A percentile compares a stretch with the other conserved stretches of the same genome.
These are phyloP conservation scores for Ormyrus labotus DNA, from an alignment of 2,888 invertebrate species.

Conservation along the genomic window DNA sequence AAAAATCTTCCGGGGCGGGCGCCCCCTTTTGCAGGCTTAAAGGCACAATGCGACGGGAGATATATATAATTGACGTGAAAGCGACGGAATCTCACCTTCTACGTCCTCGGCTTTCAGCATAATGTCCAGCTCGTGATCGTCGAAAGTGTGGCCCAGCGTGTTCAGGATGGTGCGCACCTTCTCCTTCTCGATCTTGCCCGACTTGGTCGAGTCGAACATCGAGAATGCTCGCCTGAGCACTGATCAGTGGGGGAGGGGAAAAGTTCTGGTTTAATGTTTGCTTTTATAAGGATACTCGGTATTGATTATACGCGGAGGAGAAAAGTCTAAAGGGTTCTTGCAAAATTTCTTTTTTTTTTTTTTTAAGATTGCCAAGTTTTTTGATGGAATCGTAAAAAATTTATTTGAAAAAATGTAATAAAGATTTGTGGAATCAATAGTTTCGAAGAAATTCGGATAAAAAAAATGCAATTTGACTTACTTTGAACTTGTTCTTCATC, in stretches of 20 bases:
- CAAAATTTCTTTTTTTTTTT: too few relatives aligned
- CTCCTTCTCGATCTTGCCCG: slow-evolving; percentile 87
- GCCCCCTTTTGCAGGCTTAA: not conserved
- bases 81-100: slow-evolving; percentile 80
- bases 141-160: slow-evolving; percentile 88
- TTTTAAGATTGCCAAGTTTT: too few relatives aligned
- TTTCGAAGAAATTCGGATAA: too few relatives aligned
- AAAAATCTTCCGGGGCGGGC: too few relatives aligned
- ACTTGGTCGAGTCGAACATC: slow-evolving; percentile 90
- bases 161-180: slow-evolving; percentile 88
- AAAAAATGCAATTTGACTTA: slow-evolving; percentile 60
- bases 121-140: slow-evolving; percentile 86
- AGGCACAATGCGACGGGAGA: not conserved
- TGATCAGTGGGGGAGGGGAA: slow-evolving; percentile 66
- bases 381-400: too few relatives aligned
- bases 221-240: slow-evolving; percentile 88
- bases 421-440: too few relatives aligned
- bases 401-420: too few relatives aligned
- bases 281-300: too few relatives aligned
- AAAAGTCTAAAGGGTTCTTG: too few relatives aligned
- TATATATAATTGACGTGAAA: slow-evolving; percentile 7
- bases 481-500: slow-evolving; percentile 70
- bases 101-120: slow-evolving; percentile 85
- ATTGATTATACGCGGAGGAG: too few relatives aligned
- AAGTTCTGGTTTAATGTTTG: too few relatives aligned